Base-by-base conservation (phyloP, 2,888 invertebrate genomes). In the Sphaerophoria rueppellii region DNA sequence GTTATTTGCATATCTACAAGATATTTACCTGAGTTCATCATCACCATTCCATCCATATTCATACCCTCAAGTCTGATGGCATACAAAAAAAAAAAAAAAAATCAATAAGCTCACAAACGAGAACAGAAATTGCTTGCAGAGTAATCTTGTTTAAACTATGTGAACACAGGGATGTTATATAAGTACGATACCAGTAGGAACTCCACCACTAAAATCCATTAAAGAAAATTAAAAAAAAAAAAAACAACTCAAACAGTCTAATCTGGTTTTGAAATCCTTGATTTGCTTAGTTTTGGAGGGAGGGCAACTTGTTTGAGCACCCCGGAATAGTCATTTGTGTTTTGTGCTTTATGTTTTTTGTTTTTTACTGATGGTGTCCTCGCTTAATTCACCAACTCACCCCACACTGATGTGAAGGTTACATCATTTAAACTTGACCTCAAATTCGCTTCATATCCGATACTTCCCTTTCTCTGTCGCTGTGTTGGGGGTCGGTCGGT, bases 351-450 rank as follows among this genome's bases (percentile, higher is more conserved):
- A n/a, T 40, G 14, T 37, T 14, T 37, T 37, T 57, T 2, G 9
- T 40, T 58, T 60, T 58, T 48, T 12, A 50, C 54, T 73, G 54
- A 54, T 48, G 69, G 69, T 34, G 46, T 46, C 71, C 35, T 9
- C 48, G 48, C 34, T 14, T 16, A 12, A 43, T 67, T 61, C 57
- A 48, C 48, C 37, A 67, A 54, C 69, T 43, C 55, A 43, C 61
- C 50, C 35, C 61, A 11, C 43, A 6, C 11, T n/a, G 46, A 52
- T 54, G 60, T 67, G 74, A 82, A 75, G 83, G 80, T 58, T 75
- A 80, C 65, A 75, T 40, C 48, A 75, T 65, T 79, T 83, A 83
- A 83, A 83, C 83, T 83, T 83, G 83, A 83, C 83, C 83, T 69
- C 83, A 80, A 83, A 83, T 76, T 78, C 46, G 75, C 63, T 37